Evolutionary conservation across 1,140 invertebrate species (phyloP).

Genomic region (Panulirus ornatus): DNA sequence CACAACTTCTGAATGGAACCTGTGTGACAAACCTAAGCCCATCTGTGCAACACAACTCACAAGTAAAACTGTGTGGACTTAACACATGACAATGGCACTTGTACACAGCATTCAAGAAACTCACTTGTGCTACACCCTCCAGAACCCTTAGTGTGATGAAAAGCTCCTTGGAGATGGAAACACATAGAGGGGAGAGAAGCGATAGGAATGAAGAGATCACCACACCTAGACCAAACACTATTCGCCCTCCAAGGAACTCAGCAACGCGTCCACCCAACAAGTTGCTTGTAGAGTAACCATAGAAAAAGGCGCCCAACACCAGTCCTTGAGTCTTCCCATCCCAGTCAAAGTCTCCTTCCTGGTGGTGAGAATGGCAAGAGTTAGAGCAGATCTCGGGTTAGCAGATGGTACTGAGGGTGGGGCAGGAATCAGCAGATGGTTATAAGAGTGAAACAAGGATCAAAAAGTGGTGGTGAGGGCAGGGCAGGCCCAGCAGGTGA

Average conservation of each 20-base stretch:
- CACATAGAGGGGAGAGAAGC: slow-evolving; percentile 87
- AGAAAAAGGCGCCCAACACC: slow-evolving; percentile 86
- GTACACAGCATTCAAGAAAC: slow-evolving; percentile 77
- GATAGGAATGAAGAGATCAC: slow-evolving; percentile 89
- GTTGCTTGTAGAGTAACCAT: slow-evolving; percentile 86
- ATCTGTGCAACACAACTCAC: slow-evolving; percentile 77
- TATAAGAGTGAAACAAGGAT: too few species aligned
- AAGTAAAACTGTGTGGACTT: too few species aligned
- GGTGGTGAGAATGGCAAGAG: too few species aligned
- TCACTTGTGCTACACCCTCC: slow-evolving; percentile 77
- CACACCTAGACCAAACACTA: slow-evolving; percentile 90
- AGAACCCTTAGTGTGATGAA: slow-evolving; percentile 75
- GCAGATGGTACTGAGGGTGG: too few species aligned
- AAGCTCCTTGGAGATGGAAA: slow-evolving; percentile 78
- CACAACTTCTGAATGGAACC: slow-evolving; percentile 73
- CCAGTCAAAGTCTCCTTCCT: slow-evolving; percentile 82
- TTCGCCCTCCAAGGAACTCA: slow-evolving; percentile 83
- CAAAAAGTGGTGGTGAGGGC: too few species aligned
- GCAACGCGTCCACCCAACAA: slow-evolving; percentile 87
- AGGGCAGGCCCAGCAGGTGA: too few species aligned
- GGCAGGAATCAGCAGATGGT: too few species aligned
- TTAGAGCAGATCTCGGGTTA: too few species aligned
- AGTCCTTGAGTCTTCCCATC: slow-evolving; percentile 84
- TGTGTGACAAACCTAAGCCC: background rate
- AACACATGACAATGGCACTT: too few species aligned